Evolutionary conservation across 2,888 invertebrate genomes (phyloP), one percentile per base, ranked within the genome.

Genomic region (Pheosia gnoma): DNA sequence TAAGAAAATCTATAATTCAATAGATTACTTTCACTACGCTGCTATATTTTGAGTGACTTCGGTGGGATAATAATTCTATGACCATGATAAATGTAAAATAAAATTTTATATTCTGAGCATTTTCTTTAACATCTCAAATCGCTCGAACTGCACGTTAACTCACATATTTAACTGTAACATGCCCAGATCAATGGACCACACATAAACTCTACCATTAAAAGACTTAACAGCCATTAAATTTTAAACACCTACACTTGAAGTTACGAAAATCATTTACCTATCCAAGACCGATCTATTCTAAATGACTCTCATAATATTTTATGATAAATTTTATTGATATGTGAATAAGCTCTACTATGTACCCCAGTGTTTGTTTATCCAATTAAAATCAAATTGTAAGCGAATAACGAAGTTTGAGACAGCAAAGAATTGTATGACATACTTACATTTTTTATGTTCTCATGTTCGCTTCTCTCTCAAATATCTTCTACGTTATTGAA

Each of bases 251-350:
- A 61, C 59, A 62, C 37, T 47, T 63, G 59, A 58, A 60, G 61
- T 74, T 68, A 68, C 62, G 53, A 72, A 71, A 67, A 68, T 66
- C 65, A 72, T 78, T 76, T 58, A 72, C 69, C 71, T 73, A 70
- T 53, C 38, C n/a, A 54, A 58, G 9, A 59, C 39, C 63, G 53
- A 68, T 68, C 61, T 56, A 62, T 59, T 66, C 38, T 54, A 60
- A 63, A 43, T 67, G 45, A 62, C 45, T 66, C 70, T 67, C 69
- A 61, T 77, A 61, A 71, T 64, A 71, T 74, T 77, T 74, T 66
- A 74, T 69, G 67, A 53, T 13, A 59, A 60, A 57, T 52, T 69
- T 75, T 70, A 74, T 70, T 70, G 57, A 67, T 68, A 68, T 63
- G 56, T 56, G n/a, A 47, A 10, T 45, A 45, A 47, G 0, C 1